These are phyloP conservation scores for Dinomys branickii DNA, from an alignment of 2,113 vertebrate species.

Conservation along the genomic window DNA sequence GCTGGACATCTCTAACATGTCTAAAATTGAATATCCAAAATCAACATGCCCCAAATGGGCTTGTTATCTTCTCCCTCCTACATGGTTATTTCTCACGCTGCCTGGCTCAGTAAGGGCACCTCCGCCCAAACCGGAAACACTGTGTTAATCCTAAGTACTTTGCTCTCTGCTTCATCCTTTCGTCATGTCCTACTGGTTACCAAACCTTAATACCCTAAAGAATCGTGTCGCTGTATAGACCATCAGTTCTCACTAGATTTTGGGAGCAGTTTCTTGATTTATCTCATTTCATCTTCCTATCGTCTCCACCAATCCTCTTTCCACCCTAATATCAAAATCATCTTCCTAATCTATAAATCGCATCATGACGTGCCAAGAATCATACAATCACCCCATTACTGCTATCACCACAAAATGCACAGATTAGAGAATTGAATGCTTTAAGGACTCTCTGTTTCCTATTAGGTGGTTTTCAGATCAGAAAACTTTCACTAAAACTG, in stretches of 20 bases:
- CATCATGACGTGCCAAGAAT: neutral
- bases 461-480: neutral
- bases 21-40: slow-evolving; percentile 23
- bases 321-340: neutral
- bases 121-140: neutral
- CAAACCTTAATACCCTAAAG: neutral
- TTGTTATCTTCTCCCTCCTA: neutral
- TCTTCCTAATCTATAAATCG: neutral
- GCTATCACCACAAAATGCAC: neutral
- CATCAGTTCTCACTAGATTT: slow-evolving; percentile 30
- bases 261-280: neutral
- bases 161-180: neutral
- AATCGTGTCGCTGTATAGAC: neutral
- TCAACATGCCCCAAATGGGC: neutral
- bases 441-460: neutral
- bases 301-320: neutral
- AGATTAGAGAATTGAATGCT: neutral
- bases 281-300: neutral
- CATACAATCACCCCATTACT: neutral
- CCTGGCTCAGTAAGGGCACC: neutral
- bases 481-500: too few species aligned
- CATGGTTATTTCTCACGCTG: neutral
- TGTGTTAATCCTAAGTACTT: neutral
- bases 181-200: neutral
- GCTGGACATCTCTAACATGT: neutral